Evolutionary conservation across 2,888 invertebrate genomes (phyloP).

Genomic region (Tinea pellionella): DNA sequence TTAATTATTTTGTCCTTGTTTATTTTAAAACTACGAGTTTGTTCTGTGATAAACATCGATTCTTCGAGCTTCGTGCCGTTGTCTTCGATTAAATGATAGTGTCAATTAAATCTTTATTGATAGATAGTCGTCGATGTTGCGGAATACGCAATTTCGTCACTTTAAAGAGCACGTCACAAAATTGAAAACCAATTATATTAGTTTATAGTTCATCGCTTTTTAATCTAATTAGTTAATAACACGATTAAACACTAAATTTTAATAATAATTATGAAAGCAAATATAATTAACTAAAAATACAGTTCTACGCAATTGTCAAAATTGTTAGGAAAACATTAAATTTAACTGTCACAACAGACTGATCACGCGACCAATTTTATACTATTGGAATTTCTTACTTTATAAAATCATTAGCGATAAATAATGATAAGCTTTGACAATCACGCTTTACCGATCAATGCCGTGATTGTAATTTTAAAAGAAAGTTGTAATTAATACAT

Average conservation of each 20-base stretch:
- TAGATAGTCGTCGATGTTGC: constrained; percentile 10
- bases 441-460: constrained; percentile 7
- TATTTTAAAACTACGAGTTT: neutral
- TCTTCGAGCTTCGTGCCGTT: neutral
- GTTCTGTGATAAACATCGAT: neutral
- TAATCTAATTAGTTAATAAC: neutral
- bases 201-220: neutral
- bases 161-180: too few relatives aligned
- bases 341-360: constrained; percentile 5
- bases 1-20: constrained; percentile 7
- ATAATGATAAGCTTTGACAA: constrained; percentile 5
- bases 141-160: neutral
- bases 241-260: neutral
- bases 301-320: neutral
- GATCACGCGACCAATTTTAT: neutral
- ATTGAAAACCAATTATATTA: neutral
- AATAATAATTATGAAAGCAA: neutral
- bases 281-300: neutral
- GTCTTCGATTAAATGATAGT: neutral
- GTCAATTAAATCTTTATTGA: constrained; percentile 14
- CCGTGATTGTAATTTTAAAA: constrained; percentile 7
- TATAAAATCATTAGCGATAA: neutral
- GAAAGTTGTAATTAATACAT: constrained; percentile 5
- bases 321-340: too few relatives aligned
- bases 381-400: neutral